These are phyloP conservation scores for Anastrepha obliqua DNA, from an alignment of 1,140 invertebrate genomes.

Conservation along the genomic window DNA sequence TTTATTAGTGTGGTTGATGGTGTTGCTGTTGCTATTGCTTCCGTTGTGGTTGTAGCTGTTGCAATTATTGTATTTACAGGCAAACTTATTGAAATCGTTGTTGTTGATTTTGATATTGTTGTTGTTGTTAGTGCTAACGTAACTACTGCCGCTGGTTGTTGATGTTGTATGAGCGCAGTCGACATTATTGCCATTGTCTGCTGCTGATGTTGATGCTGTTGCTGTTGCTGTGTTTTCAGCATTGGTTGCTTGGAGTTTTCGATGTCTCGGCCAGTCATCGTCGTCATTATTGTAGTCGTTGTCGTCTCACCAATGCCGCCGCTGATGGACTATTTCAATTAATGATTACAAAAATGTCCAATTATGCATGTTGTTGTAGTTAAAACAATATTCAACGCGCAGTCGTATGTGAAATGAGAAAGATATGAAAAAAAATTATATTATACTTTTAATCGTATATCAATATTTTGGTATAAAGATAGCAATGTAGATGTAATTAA, in stretches of 20 bases:
- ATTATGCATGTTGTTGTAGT: background rate
- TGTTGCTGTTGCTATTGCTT: constrained; percentile 61
- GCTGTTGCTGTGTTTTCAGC: constrained; percentile 48
- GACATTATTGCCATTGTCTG: constrained; percentile 55
- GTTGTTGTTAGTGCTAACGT: constrained; percentile 49
- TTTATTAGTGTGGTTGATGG: constrained; percentile 57
- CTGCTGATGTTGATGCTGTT: constrained; percentile 43
- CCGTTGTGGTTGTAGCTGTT: constrained; percentile 63
- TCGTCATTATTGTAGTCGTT: constrained; percentile 26
- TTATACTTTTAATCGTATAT: background rate
- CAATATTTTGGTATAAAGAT: background rate
- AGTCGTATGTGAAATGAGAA: background rate
- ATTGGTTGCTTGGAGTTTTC: constrained; percentile 8
- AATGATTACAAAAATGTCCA: background rate
- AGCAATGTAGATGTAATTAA: background rate
- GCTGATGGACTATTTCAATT: constrained; percentile 56
- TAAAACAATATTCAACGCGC: background rate
- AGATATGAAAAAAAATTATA: constrained; percentile 6
- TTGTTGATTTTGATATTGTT: constrained; percentile 41
- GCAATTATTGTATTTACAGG: constrained; percentile 60
- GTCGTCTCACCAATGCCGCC: constrained; percentile 57
- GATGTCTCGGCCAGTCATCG: constrained; percentile 18
- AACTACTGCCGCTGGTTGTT: constrained; percentile 17
- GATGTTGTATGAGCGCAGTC: background rate
- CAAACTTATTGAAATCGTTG: constrained; percentile 54